These are phyloP conservation scores for Drosophila murphyi DNA, from an alignment of 1,140 invertebrate species.

Conservation along the genomic window DNA sequence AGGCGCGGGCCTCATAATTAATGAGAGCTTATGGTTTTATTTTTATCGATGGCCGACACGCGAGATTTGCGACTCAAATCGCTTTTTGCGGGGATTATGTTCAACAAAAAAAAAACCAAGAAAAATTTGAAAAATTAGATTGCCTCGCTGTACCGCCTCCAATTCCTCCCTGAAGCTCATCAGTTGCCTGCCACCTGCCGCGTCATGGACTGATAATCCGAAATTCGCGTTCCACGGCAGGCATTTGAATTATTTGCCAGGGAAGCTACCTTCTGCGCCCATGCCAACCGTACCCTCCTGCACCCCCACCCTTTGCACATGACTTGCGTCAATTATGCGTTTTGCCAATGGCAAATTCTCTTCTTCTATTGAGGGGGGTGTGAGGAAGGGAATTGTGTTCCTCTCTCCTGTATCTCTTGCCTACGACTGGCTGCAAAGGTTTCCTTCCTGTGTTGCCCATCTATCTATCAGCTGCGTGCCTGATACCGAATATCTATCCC, in stretches of 20 bases:
- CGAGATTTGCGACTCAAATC: constrained; percentile 13
- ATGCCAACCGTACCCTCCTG: too few species aligned
- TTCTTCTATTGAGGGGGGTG: neutral
- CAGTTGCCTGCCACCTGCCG: constrained; percentile 10
- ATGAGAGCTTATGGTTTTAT: constrained; percentile 4
- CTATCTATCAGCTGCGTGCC: constrained; percentile 48
- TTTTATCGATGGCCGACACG: constrained; percentile 28
- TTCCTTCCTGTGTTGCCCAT: constrained; percentile 40
- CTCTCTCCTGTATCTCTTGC: constrained; percentile 39
- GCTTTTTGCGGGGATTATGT: constrained; percentile 12
- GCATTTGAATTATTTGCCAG: constrained; percentile 58
- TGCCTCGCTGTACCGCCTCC: neutral
- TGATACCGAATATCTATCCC: constrained; percentile 25
- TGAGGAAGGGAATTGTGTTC: neutral
- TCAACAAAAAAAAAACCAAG: neutral
- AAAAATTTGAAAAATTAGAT: constrained; percentile 20
- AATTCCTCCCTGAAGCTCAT: neutral
- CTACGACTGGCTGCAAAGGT: constrained; percentile 41
- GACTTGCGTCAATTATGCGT: constrained; percentile 70
- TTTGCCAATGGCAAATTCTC: constrained; percentile 26
- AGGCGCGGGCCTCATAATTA: neutral
- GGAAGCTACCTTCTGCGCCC: neutral
- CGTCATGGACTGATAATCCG: constrained; percentile 32
- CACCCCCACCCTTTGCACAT: constrained; percentile 30
- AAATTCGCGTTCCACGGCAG: constrained; percentile 33